A percentile compares a stretch with the other conserved stretches of the same genome.
phyloP scores from a whole-genome alignment of 2,113 vertebrate species.

The Gracilinanus agilis region DNA sequence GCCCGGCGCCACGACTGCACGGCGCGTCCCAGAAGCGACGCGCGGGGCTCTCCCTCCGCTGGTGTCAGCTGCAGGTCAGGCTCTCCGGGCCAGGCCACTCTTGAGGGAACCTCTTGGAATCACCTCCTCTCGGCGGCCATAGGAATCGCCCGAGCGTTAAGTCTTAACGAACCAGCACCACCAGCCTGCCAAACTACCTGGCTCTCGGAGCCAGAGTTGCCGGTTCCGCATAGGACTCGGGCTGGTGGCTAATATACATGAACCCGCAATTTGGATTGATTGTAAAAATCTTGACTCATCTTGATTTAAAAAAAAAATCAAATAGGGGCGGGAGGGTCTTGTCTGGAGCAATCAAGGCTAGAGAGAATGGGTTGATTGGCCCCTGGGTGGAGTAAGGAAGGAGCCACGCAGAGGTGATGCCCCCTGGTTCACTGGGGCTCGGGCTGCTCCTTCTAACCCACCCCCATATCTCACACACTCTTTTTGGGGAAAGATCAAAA shows the following conservation, averaged over 20 bases:
- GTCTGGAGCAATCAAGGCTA: background rate
- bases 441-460: background rate
- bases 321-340: background rate
- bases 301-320: background rate
- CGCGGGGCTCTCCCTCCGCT: background rate
- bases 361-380: background rate
- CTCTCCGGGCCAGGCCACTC: background rate
- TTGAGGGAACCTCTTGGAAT: background rate
- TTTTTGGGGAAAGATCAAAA: slow-evolving; percentile 83
- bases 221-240: background rate
- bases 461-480: slow-evolving; percentile 19
- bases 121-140: background rate
- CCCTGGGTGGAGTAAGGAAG: background rate
- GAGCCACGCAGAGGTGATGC: background rate
- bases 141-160: background rate
- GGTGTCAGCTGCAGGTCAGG: background rate
- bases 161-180: background rate
- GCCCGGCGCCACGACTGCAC: background rate
- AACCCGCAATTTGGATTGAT: background rate
- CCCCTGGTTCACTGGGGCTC: background rate
- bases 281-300: background rate
- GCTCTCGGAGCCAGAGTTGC: background rate
- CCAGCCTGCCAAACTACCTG: background rate
- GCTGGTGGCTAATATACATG: background rate
- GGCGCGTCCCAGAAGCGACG: background rate